Conservation (phyloP, 37 sponge, comb jelly and placozoan species). For the Aphrocallistes beatrix region DNA sequence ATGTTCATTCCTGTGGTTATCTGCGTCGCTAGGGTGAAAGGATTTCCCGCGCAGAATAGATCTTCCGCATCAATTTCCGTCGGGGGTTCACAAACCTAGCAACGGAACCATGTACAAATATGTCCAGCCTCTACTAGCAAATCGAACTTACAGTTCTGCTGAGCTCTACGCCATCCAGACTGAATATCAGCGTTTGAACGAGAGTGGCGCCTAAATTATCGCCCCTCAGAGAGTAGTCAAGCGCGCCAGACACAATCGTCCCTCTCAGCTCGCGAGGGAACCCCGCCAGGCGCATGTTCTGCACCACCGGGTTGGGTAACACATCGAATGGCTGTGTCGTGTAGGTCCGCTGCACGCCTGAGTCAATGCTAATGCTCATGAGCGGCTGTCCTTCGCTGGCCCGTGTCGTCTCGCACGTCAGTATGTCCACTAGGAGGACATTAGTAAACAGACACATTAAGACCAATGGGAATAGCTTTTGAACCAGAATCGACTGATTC, state of each 20-base stretch:
- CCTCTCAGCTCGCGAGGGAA: background rate
- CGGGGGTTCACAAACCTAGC: background rate
- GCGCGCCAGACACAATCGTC: background rate
- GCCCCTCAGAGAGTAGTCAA: background rate
- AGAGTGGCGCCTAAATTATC: background rate
- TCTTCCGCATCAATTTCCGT: background rate
- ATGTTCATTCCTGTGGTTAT: background rate
- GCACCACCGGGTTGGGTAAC: background rate
- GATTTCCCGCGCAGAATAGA: background rate
- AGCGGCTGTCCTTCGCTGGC: background rate
- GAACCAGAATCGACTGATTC: too few relatives aligned
- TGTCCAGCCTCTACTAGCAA: background rate
- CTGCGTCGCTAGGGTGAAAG: background rate
- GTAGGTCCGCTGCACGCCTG: background rate
- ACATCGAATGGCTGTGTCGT: background rate
- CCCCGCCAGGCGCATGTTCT: background rate
- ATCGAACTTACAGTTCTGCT: background rate
- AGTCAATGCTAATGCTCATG: background rate
- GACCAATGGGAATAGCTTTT: too few relatives aligned
- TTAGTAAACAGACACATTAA: too few relatives aligned
- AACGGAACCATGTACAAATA: background rate
- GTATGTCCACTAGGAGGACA: background rate
- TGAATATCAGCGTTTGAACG: background rate
- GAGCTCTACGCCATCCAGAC: background rate
- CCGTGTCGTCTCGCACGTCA: background rate